Conservation (phyloP, 2,888 invertebrate species). For the Tinea pellionella region DNA sequence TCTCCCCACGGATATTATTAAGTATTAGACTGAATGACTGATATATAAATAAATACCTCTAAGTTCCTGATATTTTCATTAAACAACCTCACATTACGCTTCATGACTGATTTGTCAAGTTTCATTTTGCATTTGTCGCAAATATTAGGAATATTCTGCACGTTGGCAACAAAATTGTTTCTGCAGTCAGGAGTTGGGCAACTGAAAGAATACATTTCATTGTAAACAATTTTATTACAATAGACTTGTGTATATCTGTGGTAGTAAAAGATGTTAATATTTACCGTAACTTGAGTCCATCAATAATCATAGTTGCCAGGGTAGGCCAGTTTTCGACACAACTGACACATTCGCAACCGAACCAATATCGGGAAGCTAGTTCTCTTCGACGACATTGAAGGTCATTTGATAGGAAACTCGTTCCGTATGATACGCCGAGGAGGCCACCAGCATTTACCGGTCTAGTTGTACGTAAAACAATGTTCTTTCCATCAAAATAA, state of each 20-base stretch:
- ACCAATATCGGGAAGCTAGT: conserved; percentile 81
- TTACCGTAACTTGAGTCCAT: conserved; percentile 16
- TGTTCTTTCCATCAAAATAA: conserved; percentile 78
- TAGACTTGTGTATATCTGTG: too few species aligned
- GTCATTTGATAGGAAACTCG: conserved; percentile 71
- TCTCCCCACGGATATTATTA: too few species aligned
- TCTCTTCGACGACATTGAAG: conserved; percentile 71
- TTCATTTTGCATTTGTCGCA: background rate
- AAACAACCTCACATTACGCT: background rate
- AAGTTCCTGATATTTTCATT: background rate
- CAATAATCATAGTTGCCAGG: conserved; percentile 64
- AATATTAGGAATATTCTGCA: background rate
- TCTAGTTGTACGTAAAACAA: conserved; percentile 76
- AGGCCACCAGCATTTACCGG: conserved; percentile 74
- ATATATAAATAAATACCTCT: background rate
- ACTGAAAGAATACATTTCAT: background rate
- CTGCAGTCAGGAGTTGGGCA: background rate
- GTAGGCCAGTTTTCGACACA: conserved; percentile 82
- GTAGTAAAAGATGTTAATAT: too few species aligned
- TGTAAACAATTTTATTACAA: background rate
- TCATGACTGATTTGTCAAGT: background rate
- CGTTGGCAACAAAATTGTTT: background rate
- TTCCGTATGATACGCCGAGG: conserved; percentile 88
- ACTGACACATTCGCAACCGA: conserved; percentile 77
- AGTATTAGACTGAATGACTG: too few species aligned